phyloP scores from a whole-genome alignment of 2,888 invertebrate species.

The Acanthosepion pharaonis region DNA sequence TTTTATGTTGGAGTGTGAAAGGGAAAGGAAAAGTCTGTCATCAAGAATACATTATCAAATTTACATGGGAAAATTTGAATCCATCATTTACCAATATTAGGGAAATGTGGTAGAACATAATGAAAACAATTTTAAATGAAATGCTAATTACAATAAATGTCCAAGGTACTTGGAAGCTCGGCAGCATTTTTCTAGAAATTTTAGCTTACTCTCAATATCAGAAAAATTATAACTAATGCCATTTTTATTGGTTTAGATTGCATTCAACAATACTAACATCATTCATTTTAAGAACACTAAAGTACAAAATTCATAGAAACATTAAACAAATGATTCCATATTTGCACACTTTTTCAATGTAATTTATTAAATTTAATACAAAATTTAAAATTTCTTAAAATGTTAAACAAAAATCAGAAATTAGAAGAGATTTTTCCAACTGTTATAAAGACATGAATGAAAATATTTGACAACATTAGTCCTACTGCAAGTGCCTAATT shows the following conservation, averaged over 20 bases:
- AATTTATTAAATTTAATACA: neutral
- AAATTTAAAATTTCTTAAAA: neutral
- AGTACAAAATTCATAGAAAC: neutral
- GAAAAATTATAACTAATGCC: neutral
- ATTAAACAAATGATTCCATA: neutral
- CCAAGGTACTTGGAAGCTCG: neutral
- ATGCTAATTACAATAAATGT: neutral
- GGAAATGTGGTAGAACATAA: neutral
- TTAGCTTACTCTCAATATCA: neutral
- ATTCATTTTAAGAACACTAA: neutral
- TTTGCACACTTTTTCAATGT: neutral
- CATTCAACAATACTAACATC: neutral
- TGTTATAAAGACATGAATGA: neutral
- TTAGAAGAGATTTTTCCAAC: neutral
- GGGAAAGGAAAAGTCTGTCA: neutral
- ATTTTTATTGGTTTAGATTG: neutral
- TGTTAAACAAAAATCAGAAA: neutral
- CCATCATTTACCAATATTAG: neutral
- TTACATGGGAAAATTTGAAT: neutral
- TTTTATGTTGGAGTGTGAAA: neutral
- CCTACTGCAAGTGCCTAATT: neutral
- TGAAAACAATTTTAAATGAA: neutral
- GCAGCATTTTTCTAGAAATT: neutral
- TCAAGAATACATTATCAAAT: neutral
- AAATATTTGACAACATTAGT: neutral